Evolutionary conservation across 2,113 vertebrate genomes (phyloP).

Genomic region (Dendrocopos noguchii): DNA sequence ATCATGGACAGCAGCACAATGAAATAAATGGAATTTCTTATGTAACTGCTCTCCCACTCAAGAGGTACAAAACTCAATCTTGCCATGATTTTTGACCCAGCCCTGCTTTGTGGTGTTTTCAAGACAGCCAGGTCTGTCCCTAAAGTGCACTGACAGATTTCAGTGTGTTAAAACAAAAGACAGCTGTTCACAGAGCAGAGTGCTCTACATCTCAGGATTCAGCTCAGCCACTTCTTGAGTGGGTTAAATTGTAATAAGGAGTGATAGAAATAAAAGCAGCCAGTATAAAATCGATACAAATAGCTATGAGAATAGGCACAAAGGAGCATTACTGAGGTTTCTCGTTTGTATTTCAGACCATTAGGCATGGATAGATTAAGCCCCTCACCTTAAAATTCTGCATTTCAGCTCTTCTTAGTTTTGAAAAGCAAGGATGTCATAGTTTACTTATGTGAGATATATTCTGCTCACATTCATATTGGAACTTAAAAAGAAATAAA

Average conservation of each 20-base stretch:
- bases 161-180: not conserved
- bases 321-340: constrained; percentile 58
- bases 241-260: constrained; percentile 47
- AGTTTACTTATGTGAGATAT: not conserved
- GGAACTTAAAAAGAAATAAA: not conserved
- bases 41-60: not conserved
- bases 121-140: not conserved
- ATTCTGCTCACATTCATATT: not conserved
- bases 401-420: constrained; percentile 45
- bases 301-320: constrained; percentile 40
- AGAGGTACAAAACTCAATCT: not conserved
- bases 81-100: not conserved
- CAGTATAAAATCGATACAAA: constrained; percentile 59
- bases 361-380: constrained; percentile 63
- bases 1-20: not conserved
- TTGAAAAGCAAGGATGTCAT: not conserved
- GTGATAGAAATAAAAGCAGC: constrained; percentile 22
- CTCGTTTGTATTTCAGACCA: constrained; percentile 69
- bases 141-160: constrained; percentile 21
- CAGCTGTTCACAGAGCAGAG: not conserved
- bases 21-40: not conserved
- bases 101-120: not conserved
- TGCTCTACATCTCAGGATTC: constrained; percentile 23
- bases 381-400: constrained; percentile 46
- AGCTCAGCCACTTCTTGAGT: constrained; percentile 55